phyloP scores from a whole-genome alignment of 1,140 invertebrate species.

The Drosophila erecta region DNA sequence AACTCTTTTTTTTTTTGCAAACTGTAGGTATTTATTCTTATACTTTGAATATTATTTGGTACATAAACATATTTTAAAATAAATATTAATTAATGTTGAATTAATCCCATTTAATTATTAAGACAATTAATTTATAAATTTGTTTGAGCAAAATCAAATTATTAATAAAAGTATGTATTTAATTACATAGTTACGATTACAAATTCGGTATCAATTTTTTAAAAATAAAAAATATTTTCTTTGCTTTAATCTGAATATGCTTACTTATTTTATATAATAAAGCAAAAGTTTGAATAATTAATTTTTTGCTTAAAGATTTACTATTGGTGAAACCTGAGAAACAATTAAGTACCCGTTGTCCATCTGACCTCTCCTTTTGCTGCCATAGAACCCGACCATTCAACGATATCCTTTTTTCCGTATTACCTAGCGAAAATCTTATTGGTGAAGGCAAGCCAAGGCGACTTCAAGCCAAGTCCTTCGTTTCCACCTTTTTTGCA shows the following conservation, averaged over 20 bases:
- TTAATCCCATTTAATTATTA: too few species aligned
- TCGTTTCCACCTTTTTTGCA: constrained; percentile 9
- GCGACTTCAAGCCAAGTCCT: constrained; percentile 47
- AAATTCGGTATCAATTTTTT: too few species aligned
- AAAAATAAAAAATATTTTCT: not conserved
- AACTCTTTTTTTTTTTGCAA: too few species aligned
- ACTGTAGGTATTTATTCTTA: too few species aligned
- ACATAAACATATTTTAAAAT: too few species aligned
- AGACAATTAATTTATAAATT: too few species aligned
- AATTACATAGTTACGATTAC: too few species aligned
- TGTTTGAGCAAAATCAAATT: too few species aligned
- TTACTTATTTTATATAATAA: not conserved
- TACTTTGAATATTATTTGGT: too few species aligned
- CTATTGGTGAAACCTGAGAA: not conserved
- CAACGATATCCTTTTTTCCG: constrained; percentile 3
- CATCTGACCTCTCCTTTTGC: constrained; percentile 4
- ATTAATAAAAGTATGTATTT: too few species aligned
- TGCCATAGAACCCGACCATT: constrained; percentile 1
- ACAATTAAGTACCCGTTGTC: constrained; percentile 29
- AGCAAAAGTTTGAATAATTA: too few species aligned
- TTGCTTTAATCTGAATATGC: not conserved
- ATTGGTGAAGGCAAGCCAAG: constrained; percentile 58
- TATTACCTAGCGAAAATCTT: constrained; percentile 46
- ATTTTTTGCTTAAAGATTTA: not conserved
- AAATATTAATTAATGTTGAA: too few species aligned